Evolutionary conservation across 2,113 vertebrate species (phyloP), one percentile per base, ranked within the genome.

Genomic region (Acrocephalus kingi): DNA sequence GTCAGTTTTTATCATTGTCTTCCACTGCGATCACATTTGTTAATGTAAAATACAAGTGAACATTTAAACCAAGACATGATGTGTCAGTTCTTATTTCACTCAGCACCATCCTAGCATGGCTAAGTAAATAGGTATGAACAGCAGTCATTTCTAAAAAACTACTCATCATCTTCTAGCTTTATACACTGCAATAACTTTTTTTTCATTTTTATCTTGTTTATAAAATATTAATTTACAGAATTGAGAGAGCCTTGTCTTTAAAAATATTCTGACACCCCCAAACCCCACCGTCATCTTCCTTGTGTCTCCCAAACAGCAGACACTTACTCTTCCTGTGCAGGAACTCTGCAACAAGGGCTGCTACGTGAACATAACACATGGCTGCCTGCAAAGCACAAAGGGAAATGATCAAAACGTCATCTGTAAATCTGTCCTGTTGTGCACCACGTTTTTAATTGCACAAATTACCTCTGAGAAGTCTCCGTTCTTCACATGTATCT

Each of bases 351-450:
- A 99, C 98, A 4, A 99, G 97, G 3, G 99, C 99, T 76, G 99
- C 99, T 51, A 99, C 98, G 1, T 99, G 99, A 89, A 99, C 97
- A 6, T 99, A 99, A 85, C 99, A 99, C 99, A 99, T 99, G 43
- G 99, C 99, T 66, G 99, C 99, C 99, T 99, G 97, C 46, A 97
- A 97, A 97, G 77, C 41, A 94, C 52, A 97, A 84, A 96, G 80
- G 37, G 61, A 89, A 39, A 37, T 28, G 12, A 54, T 94, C 46
- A 97, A 46, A 35, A 56, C 5, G 7, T 3, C 49, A 41, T 49
- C 77, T 59, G 66, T 28, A 28, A 35, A 24, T 22, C 52, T 64
- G 54, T 7, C 33, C 54, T 10, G 35, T 1, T 45, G 49, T 12
- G 21, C n/a, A 23, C 3, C 7, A 19, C 3, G 5, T 48, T 62